Conservation (phyloP, 1,140 invertebrate genomes). For the Mesaphorura yosii region DNA sequence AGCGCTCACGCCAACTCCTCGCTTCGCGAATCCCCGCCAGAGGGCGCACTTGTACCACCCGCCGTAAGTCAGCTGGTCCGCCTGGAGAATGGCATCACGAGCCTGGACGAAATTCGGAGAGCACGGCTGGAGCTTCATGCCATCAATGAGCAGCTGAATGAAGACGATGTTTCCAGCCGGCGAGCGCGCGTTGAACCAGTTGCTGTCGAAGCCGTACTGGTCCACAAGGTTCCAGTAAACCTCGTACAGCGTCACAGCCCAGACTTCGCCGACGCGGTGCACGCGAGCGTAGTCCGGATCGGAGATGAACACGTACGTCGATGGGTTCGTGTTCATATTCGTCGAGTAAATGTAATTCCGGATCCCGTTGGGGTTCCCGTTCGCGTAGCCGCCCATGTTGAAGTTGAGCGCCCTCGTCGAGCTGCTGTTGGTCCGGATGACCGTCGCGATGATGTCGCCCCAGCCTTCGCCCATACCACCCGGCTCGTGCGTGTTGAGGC, state of each 20-base stretch:
- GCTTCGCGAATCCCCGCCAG: conserved; percentile 1
- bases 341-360: conserved; percentile 1
- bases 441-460: neutral
- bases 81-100: neutral
- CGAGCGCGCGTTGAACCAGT: conserved; percentile 1
- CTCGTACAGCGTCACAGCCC: conserved; percentile 6
- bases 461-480: conserved; percentile 6
- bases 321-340: neutral
- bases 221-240: conserved; percentile 11
- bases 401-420: neutral
- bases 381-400: neutral
- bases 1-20: neutral
- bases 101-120: neutral
- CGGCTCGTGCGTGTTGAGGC: neutral
- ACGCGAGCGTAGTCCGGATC: neutral
- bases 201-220: conserved; percentile 1
- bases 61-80: neutral
- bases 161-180: neutral
- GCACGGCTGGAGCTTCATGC: conserved; percentile 6
- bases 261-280: neutral
- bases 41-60: neutral
- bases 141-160: neutral
- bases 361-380: neutral
- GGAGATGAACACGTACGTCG: neutral
- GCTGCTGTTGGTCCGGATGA: neutral